Conservation (phyloP, 2,888 invertebrate species). For the Belgica antarctica region DNA sequence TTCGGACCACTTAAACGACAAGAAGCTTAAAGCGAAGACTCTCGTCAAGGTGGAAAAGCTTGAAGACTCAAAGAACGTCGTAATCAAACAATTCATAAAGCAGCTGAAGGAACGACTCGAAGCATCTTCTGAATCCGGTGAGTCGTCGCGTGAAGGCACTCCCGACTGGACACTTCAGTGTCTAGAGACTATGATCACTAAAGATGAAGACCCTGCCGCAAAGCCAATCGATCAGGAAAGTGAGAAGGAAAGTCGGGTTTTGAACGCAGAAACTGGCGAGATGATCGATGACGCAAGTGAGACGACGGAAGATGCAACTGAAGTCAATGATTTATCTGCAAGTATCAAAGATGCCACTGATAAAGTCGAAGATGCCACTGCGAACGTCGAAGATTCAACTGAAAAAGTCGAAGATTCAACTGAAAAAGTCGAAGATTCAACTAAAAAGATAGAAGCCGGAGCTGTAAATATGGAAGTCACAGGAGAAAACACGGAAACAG, state of each 20-base stretch:
- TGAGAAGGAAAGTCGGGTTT: no score
- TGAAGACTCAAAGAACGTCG: constrained; percentile 31
- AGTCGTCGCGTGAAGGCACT: not conserved
- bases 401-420: not conserved
- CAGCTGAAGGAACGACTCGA: not conserved
- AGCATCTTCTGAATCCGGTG: not conserved
- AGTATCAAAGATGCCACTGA: not conserved
- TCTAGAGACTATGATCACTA: no score
- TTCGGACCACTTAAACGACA: no score
- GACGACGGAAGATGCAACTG: no score
- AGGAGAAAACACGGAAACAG: not conserved
- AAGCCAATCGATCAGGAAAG: no score
- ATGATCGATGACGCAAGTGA: no score
- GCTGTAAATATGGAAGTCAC: no score
- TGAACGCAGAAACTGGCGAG: not conserved
- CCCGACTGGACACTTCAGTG: no score
- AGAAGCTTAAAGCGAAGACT: not conserved
- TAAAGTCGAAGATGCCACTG: not conserved
- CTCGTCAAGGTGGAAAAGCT: constrained; percentile 36
- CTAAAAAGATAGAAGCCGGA: no score
- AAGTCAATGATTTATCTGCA: not conserved
- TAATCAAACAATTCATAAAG: constrained; percentile 19
- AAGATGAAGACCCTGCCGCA: no score
- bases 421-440: not conserved
- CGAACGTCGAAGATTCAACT: not conserved